phyloP scores from a whole-genome alignment of 2,113 vertebrate genomes.

The Oriolus oriolus region DNA sequence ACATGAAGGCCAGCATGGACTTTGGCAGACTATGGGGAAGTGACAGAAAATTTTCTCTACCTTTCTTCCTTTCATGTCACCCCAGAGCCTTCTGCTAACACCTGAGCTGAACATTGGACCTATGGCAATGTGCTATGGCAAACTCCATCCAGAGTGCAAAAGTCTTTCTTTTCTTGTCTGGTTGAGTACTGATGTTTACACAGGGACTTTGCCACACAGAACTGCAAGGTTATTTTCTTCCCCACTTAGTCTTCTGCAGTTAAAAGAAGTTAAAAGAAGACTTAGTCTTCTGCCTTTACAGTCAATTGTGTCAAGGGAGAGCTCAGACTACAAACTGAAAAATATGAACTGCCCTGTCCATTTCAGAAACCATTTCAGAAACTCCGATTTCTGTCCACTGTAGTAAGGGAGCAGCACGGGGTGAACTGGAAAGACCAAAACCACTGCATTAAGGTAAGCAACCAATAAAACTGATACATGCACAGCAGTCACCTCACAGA shows the following conservation, averaged over 20 bases:
- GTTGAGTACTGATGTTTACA: not conserved
- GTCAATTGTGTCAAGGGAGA: not conserved
- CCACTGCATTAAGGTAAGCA: not conserved
- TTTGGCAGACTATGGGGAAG: not conserved
- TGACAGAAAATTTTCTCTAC: not conserved
- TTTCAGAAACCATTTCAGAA: not conserved
- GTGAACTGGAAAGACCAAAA: not conserved
- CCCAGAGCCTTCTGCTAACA: not conserved
- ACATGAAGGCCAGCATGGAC: not conserved
- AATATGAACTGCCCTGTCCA: not conserved
- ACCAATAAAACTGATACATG: not conserved
- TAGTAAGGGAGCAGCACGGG: not conserved
- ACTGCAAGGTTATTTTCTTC: not conserved
- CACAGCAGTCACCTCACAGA: not conserved
- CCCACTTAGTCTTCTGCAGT: not conserved
- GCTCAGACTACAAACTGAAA: not conserved
- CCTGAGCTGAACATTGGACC: not conserved
- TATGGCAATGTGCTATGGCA: not conserved
- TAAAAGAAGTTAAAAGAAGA: no score
- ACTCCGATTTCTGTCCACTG: not conserved
- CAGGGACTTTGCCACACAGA: not conserved
- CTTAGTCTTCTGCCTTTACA: no score
- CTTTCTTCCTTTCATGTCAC: not conserved
- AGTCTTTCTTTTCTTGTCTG: not conserved
- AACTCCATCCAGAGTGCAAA: not conserved